Evolutionary conservation across 2,888 invertebrate species (phyloP).

Genomic region (Chloroclystis v-ata): DNA sequence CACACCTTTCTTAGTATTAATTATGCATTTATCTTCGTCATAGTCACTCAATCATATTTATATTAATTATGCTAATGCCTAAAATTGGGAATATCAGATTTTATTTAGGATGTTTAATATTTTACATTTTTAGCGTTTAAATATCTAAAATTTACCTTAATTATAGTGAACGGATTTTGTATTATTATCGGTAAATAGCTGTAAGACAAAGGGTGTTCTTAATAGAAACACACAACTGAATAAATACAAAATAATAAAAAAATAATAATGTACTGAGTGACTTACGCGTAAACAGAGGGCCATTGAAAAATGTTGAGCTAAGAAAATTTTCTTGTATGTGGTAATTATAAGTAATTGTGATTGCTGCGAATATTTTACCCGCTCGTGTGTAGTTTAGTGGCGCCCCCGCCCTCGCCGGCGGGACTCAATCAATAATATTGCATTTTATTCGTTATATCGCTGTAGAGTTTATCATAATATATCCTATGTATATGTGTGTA

Average conservation of each 20-base stretch:
- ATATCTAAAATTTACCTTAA: conserved; percentile 79
- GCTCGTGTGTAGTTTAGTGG: conserved; percentile 58
- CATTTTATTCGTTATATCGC: conserved; percentile 50
- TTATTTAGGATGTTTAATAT: conserved; percentile 78
- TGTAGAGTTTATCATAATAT: conserved; percentile 46
- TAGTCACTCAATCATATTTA: conserved; percentile 75
- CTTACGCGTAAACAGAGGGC: conserved; percentile 78
- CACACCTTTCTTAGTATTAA: conserved; percentile 74
- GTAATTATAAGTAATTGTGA: conserved; percentile 75
- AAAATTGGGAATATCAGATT: conserved; percentile 78
- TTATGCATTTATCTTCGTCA: conserved; percentile 76
- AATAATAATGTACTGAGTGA: conserved; percentile 75
- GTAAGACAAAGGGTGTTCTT: conserved; percentile 76
- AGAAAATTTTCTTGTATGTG: conserved; percentile 75
- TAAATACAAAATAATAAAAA: conserved; percentile 63
- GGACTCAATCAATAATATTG: conserved; percentile 43
- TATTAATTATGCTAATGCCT: conserved; percentile 77
- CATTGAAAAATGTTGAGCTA: conserved; percentile 77
- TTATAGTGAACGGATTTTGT: conserved; percentile 76
- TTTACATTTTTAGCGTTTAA: conserved; percentile 78
- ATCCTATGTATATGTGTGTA: conserved; percentile 47
- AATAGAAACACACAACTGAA: conserved; percentile 71
- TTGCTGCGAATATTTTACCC: conserved; percentile 75
- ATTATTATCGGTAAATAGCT: conserved; percentile 77
- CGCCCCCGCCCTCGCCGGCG: neutral